Percentiles rank a stretch among this genome's conserved stretches.
These are phyloP conservation scores for Notocelia uddmanniana DNA, from an alignment of 2,888 invertebrate species.

Conservation along the genomic window DNA sequence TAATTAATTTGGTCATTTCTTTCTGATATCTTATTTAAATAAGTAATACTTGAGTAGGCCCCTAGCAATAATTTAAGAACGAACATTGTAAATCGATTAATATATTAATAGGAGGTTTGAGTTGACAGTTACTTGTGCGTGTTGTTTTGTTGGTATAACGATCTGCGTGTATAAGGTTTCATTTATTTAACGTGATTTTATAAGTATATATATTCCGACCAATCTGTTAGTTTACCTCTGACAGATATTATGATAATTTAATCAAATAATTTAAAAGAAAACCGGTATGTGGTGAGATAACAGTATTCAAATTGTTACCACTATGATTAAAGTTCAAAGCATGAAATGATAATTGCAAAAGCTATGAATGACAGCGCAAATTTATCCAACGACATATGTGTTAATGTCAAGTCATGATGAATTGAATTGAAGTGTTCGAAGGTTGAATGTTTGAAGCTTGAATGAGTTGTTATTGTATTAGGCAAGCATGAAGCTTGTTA, in stretches of 20 bases:
- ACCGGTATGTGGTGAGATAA: background rate
- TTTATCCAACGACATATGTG: background rate
- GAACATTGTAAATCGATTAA: background rate
- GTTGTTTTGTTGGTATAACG: background rate
- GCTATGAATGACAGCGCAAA: constrained; percentile 28
- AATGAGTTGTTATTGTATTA: constrained; percentile 43
- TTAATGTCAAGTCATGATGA: constrained; percentile 29
- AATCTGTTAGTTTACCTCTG: constrained; percentile 4
- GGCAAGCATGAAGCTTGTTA: constrained; percentile 43
- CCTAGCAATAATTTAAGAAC: background rate
- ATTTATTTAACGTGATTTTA: background rate
- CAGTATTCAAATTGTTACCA: background rate
- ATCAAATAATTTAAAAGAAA: constrained; percentile 4
- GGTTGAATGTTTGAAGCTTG: constrained; percentile 6
- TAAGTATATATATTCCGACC: background rate
- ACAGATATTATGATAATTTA: constrained; percentile 11
- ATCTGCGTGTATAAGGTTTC: background rate
- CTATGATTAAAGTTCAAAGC: constrained; percentile 25
- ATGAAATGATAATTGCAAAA: constrained; percentile 40
- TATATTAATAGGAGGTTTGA: background rate
- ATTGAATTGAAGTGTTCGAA: background rate
- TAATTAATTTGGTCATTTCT: background rate
- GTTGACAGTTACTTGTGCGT: background rate
- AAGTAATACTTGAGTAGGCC: background rate
- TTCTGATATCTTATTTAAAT: background rate